Evolutionary conservation across 1,140 invertebrate species (phyloP).

Genomic region (Papilio polytes): DNA sequence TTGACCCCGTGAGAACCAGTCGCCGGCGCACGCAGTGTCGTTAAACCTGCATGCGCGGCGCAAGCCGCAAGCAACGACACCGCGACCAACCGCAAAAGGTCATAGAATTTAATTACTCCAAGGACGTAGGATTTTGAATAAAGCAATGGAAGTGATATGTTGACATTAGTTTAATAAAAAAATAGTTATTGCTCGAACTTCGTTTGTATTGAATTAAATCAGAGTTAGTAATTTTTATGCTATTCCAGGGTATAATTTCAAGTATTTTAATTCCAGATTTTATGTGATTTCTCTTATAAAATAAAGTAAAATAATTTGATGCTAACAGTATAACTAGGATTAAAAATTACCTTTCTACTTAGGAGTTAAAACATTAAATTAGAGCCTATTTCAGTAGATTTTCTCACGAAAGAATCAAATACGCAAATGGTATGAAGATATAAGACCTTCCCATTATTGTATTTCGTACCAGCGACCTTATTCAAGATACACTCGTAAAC

Average conservation of each 20-base stretch:
- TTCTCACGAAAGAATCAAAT: constrained; percentile 19
- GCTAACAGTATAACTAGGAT: no score
- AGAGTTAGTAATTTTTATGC: no score
- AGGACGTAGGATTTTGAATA: constrained; percentile 6
- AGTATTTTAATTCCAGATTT: no score
- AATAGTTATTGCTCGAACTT: no score
- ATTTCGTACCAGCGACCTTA: not conserved
- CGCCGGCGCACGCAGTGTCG: constrained; percentile 15
- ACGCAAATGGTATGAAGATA: not conserved
- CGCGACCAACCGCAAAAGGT: constrained; percentile 9
- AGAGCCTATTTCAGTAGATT: not conserved
- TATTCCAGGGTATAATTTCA: no score
- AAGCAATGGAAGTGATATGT: not conserved
- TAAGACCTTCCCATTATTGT: constrained; percentile 23
- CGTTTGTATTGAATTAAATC: no score
- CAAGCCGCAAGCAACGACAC: not conserved
- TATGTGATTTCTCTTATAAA: no score
- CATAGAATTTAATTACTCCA: constrained; percentile 5
- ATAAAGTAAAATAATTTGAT: no score
- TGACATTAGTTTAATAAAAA: no score
- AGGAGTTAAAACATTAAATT: not conserved
- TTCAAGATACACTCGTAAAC: not conserved
- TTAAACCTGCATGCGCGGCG: constrained; percentile 10
- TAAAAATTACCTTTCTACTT: not conserved
- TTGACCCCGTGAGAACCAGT: constrained; percentile 32